Base-by-base conservation (phyloP, 2,888 invertebrate species). In the Margaritifera margaritifera region DNA sequence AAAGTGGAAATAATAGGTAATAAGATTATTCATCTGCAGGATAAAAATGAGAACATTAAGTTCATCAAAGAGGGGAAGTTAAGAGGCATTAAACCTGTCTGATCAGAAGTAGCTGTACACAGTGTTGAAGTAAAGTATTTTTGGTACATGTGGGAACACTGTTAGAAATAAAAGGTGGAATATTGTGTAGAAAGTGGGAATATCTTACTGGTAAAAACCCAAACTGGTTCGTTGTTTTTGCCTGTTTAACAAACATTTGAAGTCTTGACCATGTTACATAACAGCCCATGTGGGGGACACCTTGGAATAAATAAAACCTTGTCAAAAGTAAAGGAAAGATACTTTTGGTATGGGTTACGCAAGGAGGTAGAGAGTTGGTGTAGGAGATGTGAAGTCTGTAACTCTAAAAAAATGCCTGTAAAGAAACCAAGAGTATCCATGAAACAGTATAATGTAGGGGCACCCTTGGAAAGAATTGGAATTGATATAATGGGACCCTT, bases 31-130 rank as follows among this genome's bases (percentile, higher is more conserved):
- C n/a, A n/a, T n/a, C n/a, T n/a, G n/a, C n/a, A n/a, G n/a, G n/a
- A n/a, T n/a, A n/a, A n/a, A n/a, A n/a, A n/a, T n/a, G n/a, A n/a
- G n/a, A n/a, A n/a, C n/a, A n/a, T n/a, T n/a, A n/a, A n/a, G n/a
- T n/a, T n/a, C n/a, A n/a, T n/a, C n/a, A n/a, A n/a, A n/a, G n/a
- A n/a, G 15, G 20, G 27, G n/a, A n/a, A n/a, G n/a, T n/a, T n/a
- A n/a, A n/a, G n/a, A n/a, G n/a, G n/a, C n/a, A n/a, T n/a, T n/a
- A 67, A 69, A 66, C 77, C 73, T 27, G 55, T 27, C 22, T 75
- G 72, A 69, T 18, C 51, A 8, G 73, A 71, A 22, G 60, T 77
- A 25, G 58, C 68, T 15, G 25, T 56, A 6, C 42, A 42, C 11
- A 56, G 56, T 56, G 19, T 50, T 22, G 70, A 22, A n/a, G 25